Evolutionary conservation across 1,140 invertebrate genomes (phyloP), one percentile per base, ranked within the genome.

Genomic region (Colletes latitarsis): DNA sequence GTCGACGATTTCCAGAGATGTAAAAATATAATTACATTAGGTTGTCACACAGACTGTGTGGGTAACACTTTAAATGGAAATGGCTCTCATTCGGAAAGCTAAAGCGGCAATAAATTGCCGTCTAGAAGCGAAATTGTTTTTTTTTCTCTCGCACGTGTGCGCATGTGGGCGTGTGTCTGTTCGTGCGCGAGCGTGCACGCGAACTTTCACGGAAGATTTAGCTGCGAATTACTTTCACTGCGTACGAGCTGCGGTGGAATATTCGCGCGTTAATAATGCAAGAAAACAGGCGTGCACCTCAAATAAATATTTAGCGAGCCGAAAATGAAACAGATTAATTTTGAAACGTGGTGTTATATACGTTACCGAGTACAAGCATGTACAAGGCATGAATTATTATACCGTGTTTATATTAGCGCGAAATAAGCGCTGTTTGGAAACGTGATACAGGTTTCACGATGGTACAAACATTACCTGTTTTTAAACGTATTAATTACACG

Each of bases 311-410:
- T 77, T 77, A 71, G 46, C 55, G 9, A 39, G 57, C 19, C 17
- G 76, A 71, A 71, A 77, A 77, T 77, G 76, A 62, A 77, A 71
- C 76, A 71, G 57, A 77, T 77, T 77, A 70, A 77, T 77, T 71
- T 46, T 14, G 76, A 60, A 71, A 46, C 30, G 21, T 14, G n/a
- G 6, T 3, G 73, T 49, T 58, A 3, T 41, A 14, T 12, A 10
- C 71, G 8, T 69, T 19, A 21, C 46, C 21, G 30, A 30, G 21
- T 21, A 64, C 60, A 21, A 15, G 17, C 30, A 15, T 19, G 49
- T 53, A 49, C 49, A 43, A 66, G 66, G 30, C 64, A 12, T 19
- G 53, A 77, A 77, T 77, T 77, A 77, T 69, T 58, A 49, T 41
- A 10, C 30, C 49, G 21, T 46, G 72, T 62, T 60, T 30, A 39